phyloP scores from a whole-genome alignment of 2,888 invertebrate species.

The Ferrisia virgata region DNA sequence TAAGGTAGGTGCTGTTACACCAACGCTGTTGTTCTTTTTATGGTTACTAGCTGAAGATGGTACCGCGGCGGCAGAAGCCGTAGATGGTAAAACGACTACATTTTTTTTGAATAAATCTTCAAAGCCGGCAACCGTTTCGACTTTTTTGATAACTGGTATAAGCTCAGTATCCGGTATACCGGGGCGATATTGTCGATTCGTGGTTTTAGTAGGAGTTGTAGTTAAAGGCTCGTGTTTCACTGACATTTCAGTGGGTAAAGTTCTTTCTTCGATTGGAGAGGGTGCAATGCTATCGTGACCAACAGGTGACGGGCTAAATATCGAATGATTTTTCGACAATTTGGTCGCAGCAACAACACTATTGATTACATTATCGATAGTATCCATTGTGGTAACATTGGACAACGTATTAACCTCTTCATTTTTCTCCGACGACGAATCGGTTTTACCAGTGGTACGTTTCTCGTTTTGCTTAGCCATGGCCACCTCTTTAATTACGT shows the following conservation, averaged over 20 bases:
- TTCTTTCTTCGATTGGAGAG: background rate
- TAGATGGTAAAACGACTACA: background rate
- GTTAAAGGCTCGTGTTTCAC: background rate
- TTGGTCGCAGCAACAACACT: background rate
- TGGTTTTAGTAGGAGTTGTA: background rate
- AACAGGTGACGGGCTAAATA: conserved; percentile 42
- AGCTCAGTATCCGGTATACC: conserved; percentile 56
- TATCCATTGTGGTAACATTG: background rate
- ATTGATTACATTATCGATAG: background rate
- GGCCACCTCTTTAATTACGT: conserved; percentile 49
- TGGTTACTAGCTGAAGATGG: background rate
- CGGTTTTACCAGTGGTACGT: background rate
- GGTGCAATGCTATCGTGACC: background rate
- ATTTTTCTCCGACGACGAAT: background rate
- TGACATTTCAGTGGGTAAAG: background rate
- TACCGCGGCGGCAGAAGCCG: too few relatives aligned
- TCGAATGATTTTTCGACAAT: conserved; percentile 34
- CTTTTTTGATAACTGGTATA: conserved; percentile 62
- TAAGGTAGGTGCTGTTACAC: background rate
- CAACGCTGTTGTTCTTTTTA: conserved; percentile 6
- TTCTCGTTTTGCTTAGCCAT: conserved; percentile 49
- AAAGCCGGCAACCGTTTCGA: conserved; percentile 63
- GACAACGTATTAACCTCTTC: background rate
- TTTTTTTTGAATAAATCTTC: conserved; percentile 52
- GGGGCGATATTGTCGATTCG: background rate